Evolutionary conservation across 2,113 vertebrate species (phyloP).

Genomic region (Australoheros scitulus): DNA sequence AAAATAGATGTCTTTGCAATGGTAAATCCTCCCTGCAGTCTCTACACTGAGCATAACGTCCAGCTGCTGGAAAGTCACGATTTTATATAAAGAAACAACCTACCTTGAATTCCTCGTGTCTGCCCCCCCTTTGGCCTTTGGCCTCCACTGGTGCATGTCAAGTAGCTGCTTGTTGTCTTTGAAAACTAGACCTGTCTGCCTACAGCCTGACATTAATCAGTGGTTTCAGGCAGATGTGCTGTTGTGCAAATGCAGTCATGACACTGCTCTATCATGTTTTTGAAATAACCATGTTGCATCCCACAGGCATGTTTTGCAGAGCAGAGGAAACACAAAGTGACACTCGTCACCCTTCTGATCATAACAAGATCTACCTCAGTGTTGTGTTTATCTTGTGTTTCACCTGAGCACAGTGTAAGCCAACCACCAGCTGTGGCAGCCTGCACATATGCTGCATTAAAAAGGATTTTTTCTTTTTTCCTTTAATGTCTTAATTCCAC

Average conservation of each 20-base stretch:
- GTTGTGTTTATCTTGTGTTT: slow-evolving; percentile 41
- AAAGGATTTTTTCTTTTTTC: slow-evolving; percentile 8
- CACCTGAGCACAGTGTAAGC: not conserved
- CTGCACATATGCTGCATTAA: slow-evolving; percentile 26
- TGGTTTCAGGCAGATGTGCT: slow-evolving; percentile 24
- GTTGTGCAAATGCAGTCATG: slow-evolving; percentile 19
- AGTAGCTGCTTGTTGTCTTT: slow-evolving; percentile 6
- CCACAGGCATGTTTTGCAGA: slow-evolving; percentile 43
- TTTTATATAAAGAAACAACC: slow-evolving; percentile 24
- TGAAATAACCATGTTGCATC: slow-evolving; percentile 36
- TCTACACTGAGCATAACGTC: slow-evolving; percentile 5
- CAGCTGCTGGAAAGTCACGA: slow-evolving; percentile 28
- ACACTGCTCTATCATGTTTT: slow-evolving; percentile 16
- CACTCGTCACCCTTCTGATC: slow-evolving; percentile 36
- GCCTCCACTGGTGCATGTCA: not conserved
- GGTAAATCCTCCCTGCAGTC: slow-evolving; percentile 35
- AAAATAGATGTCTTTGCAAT: slow-evolving; percentile 46
- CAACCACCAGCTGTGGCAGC: slow-evolving; percentile 25
- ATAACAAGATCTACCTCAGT: slow-evolving; percentile 30
- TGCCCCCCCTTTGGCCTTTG: slow-evolving; percentile 4
- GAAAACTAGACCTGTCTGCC: slow-evolving; percentile 15
- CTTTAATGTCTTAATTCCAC: slow-evolving; percentile 16
- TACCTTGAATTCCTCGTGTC: slow-evolving; percentile 6
- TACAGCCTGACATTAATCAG: not conserved
- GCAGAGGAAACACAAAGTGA: slow-evolving; percentile 45